These are phyloP conservation scores for Eurystomus glaucurus DNA, from an alignment of 2,797 vertebrate species.

Conservation along the genomic window DNA sequence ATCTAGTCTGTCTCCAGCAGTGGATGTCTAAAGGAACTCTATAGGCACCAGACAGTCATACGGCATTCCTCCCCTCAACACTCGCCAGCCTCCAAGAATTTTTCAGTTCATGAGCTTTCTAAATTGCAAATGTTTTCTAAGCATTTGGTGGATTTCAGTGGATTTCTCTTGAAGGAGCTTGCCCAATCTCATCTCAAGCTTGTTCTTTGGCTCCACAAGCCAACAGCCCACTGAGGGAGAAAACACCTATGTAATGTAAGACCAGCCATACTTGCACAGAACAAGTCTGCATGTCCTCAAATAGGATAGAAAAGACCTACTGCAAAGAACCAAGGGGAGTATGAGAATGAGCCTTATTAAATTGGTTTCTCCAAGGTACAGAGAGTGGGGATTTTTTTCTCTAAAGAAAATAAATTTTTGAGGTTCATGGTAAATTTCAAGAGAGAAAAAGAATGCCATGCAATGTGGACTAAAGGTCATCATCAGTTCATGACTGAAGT, in stretches of 20 bases:
- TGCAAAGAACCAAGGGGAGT: background rate
- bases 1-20: too few relatives aligned
- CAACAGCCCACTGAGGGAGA: background rate
- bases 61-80: too few relatives aligned
- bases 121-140: background rate
- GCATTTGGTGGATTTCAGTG: background rate
- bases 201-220: background rate
- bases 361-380: background rate
- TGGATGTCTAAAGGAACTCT: too few relatives aligned
- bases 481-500: background rate
- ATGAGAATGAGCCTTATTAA: background rate
- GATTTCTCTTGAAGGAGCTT: background rate
- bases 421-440: background rate
- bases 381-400: background rate
- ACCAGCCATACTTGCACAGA: background rate
- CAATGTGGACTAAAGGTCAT: background rate
- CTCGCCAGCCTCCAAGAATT: background rate
- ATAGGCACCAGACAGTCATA: too few relatives aligned
- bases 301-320: background rate
- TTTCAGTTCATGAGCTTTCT: background rate
- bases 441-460: background rate
- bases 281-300: background rate
- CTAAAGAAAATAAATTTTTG: background rate
- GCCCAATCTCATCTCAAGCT: background rate
- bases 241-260: background rate